Conservation (phyloP, 2,888 invertebrate genomes). For the Andrena minutula region DNA sequence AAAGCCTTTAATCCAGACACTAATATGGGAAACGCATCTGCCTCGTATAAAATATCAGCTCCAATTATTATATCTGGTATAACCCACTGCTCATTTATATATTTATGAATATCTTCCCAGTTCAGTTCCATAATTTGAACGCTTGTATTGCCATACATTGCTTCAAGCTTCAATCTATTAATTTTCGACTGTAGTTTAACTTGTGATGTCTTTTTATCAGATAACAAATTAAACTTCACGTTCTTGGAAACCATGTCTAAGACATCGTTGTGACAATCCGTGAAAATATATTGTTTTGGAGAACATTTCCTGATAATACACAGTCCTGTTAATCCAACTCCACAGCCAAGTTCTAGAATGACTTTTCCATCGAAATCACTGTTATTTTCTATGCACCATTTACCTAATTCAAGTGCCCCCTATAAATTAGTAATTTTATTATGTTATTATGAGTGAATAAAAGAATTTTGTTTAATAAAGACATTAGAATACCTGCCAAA, state of each 20-base stretch:
- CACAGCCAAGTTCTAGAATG: conserved; percentile 92
- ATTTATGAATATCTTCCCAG: conserved; percentile 86
- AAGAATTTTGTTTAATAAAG: not conserved
- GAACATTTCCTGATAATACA: conserved; percentile 87
- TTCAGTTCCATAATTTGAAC: conserved; percentile 83
- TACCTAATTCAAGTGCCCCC: conserved; percentile 90
- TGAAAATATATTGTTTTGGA: conserved; percentile 87
- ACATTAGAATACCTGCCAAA: conserved; percentile 89
- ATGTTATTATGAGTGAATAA: conserved; percentile 13
- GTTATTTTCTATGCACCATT: conserved; percentile 89
- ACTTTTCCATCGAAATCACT: conserved; percentile 86
- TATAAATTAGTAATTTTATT: conserved; percentile 81
- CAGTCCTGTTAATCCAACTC: conserved; percentile 91
- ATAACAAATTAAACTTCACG: conserved; percentile 87
- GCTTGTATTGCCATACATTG: conserved; percentile 57
- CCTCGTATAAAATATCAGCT: conserved; percentile 88
- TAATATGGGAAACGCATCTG: conserved; percentile 86
- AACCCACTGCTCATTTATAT: conserved; percentile 65
- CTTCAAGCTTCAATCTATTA: conserved; percentile 60
- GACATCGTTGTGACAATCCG: conserved; percentile 90
- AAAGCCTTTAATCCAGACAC: conserved; percentile 85
- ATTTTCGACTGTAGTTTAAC: not conserved
- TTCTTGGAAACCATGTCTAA: conserved; percentile 88
- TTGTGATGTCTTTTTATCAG: not conserved
- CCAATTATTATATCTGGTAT: conserved; percentile 86